Percentiles rank a stretch among this genome's conserved stretches.
Conservation (phyloP, 2,797 vertebrate species). For the Australoheros facetus region DNA sequence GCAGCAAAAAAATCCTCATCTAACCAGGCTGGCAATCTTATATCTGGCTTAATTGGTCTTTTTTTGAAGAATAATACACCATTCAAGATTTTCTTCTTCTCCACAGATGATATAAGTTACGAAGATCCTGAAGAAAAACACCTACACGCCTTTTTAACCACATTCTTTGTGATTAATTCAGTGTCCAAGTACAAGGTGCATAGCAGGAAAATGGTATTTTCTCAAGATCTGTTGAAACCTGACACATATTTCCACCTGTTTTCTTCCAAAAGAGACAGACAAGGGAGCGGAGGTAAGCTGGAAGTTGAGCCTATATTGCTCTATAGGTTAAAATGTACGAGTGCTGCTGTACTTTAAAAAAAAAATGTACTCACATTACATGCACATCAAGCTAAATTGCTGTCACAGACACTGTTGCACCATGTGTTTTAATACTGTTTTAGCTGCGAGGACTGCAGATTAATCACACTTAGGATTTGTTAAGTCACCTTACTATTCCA, state of each 20-base stretch:
- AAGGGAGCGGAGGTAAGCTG: background rate
- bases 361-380: background rate
- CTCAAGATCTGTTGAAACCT: background rate
- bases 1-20: conserved; percentile 15
- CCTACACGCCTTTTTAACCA: background rate
- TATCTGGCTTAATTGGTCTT: background rate
- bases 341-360: background rate
- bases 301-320: background rate
- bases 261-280: background rate
- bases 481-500: background rate
- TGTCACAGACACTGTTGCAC: background rate
- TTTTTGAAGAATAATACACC: background rate
- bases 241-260: background rate
- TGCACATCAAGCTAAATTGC: background rate
- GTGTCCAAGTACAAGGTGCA: background rate
- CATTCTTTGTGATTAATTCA: background rate
- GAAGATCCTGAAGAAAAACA: background rate
- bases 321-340: background rate
- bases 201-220: background rate
- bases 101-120: too few relatives aligned
- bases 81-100: conserved; percentile 1
- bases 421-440: background rate
- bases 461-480: background rate
- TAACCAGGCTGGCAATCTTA: background rate
- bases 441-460: background rate